Conservation (phyloP, 2,888 invertebrate genomes). For the Autographa gamma region DNA sequence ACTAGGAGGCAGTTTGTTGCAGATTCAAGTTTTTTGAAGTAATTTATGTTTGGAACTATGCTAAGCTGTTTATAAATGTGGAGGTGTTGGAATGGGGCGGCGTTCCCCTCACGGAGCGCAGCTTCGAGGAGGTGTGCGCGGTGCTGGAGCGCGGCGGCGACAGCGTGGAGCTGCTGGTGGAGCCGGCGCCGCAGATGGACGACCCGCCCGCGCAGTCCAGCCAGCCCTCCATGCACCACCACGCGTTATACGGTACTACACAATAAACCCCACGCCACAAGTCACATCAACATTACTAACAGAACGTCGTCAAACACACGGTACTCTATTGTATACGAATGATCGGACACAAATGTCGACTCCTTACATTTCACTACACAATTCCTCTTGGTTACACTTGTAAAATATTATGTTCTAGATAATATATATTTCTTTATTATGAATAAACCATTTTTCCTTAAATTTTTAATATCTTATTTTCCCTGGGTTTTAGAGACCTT, state of each 20-base stretch:
- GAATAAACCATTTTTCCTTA: background rate
- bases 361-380: background rate
- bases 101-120: conserved; percentile 95
- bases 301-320: conserved; percentile 1
- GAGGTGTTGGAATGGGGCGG: conserved; percentile 97
- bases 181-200: conserved; percentile 94
- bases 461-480: background rate
- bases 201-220: conserved; percentile 77
- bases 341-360: background rate
- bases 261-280: background rate
- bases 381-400: background rate
- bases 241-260: conserved; percentile 89
- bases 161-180: conserved; percentile 95
- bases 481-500: background rate
- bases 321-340: background rate
- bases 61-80: conserved; percentile 15
- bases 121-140: conserved; percentile 97
- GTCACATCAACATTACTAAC: background rate
- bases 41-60: background rate
- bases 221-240: conserved; percentile 82
- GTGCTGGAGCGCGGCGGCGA: conserved; percentile 97
- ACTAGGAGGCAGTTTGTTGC: too few species aligned
- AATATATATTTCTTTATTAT: background rate
- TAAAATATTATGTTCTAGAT: background rate
- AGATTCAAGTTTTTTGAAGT: background rate